A percentile compares a stretch with the other conserved stretches of the same genome.
phyloP scores from a whole-genome alignment of 2,113 vertebrate genomes.

The Notechis scutatus region DNA sequence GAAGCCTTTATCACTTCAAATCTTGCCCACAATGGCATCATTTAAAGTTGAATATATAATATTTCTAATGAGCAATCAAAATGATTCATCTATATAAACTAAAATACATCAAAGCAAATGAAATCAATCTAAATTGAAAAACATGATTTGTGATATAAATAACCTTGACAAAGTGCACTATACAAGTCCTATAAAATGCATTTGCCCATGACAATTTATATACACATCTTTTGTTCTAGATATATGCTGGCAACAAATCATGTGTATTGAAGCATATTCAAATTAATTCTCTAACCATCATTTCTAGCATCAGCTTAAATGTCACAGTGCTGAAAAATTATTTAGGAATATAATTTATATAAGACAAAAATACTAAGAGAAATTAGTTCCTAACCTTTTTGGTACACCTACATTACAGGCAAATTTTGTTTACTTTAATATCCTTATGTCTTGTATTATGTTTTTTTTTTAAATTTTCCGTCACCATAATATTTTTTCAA shows the following conservation, averaged over 20 bases:
- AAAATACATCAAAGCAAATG: conserved; percentile 30
- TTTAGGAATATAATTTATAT: conserved; percentile 29
- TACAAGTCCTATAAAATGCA: background rate
- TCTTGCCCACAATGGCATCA: background rate
- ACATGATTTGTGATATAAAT: rapidly evolving
- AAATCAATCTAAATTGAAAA: conserved; percentile 17
- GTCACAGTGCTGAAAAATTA: conserved; percentile 28
- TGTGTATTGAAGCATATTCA: background rate
- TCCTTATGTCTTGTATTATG: conserved; percentile 21
- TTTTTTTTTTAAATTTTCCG: conserved; percentile 11
- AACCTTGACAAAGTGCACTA: background rate
- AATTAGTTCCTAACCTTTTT: conserved; percentile 3
- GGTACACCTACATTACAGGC: conserved; percentile 9
- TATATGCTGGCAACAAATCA: conserved; percentile 32
- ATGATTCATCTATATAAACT: conserved; percentile 7
- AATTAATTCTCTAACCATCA: conserved; percentile 32
- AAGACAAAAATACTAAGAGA: conserved; percentile 25
- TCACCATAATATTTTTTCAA: conserved; percentile 29
- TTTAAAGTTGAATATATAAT: background rate
- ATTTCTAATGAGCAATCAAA: background rate
- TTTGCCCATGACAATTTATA: conserved; percentile 34
- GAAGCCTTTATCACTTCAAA: background rate
- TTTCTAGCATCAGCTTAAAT: conserved; percentile 24
- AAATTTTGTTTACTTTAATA: background rate
- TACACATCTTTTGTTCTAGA: conserved; percentile 19